These are phyloP conservation scores for Microctonus aethiopoides DNA, from an alignment of 2,888 invertebrate genomes.

Conservation along the genomic window DNA sequence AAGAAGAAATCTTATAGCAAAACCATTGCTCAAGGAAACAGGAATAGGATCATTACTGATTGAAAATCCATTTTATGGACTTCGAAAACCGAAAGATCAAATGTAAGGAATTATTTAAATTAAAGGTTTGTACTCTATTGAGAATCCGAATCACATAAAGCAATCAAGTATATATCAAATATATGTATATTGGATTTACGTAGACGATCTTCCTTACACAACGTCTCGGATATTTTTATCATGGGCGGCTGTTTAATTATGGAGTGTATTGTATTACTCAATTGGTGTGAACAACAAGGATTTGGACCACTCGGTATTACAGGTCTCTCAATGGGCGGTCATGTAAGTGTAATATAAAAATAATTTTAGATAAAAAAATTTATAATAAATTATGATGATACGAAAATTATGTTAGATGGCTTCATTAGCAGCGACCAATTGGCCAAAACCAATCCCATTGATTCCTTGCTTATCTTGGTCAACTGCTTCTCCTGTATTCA, in stretches of 20 bases:
- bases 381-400: slow-evolving; percentile 1
- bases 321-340: slow-evolving; percentile 98
- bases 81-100: slow-evolving; percentile 88
- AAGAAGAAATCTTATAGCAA: slow-evolving; percentile 88
- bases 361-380: slow-evolving; percentile 13
- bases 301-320: slow-evolving; percentile 94
- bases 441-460: slow-evolving; percentile 92
- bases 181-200: too few relatives aligned
- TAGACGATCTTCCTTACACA: slow-evolving; percentile 90
- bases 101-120: slow-evolving; percentile 70
- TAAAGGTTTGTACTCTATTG: slow-evolving; percentile 44
- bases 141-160: neutral
- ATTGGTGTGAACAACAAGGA: slow-evolving; percentile 93
- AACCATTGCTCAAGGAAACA: slow-evolving; percentile 87
- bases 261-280: slow-evolving; percentile 90
- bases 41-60: slow-evolving; percentile 93
- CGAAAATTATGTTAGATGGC: slow-evolving; percentile 83
- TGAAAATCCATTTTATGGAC: slow-evolving; percentile 97
- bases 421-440: slow-evolving; percentile 94
- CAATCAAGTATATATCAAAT: slow-evolving; percentile 26
- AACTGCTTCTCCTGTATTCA: slow-evolving; percentile 95
- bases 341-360: slow-evolving; percentile 75
- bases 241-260: slow-evolving; percentile 98
- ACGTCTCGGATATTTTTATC: slow-evolving; percentile 97
- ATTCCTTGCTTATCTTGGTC: slow-evolving; percentile 98